Evolutionary conservation across 2,797 vertebrate species (phyloP).

Genomic region (Psittacula derbiana): DNA sequence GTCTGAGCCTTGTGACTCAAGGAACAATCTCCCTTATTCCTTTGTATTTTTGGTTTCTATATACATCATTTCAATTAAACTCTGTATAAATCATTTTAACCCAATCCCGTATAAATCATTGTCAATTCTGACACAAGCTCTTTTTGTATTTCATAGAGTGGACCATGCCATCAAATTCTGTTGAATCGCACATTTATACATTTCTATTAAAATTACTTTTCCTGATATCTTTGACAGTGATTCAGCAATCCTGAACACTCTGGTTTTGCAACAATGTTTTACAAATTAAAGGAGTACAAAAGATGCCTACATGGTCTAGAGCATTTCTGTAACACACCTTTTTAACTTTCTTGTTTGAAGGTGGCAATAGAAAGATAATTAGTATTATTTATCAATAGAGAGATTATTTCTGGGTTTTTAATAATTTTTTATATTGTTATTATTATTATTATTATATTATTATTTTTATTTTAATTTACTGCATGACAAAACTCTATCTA

Average conservation of each 20-base stretch:
- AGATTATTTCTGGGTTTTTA: not conserved
- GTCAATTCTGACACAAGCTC: not conserved
- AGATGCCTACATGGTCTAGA: not conserved
- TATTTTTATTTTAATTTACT: not conserved
- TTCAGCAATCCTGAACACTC: not conserved
- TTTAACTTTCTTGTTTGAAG: not conserved
- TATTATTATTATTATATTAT: no score
- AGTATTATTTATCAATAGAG: not conserved
- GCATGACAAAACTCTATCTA: not conserved
- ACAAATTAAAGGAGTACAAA: not conserved
- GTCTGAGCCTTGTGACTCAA: not conserved
- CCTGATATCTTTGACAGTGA: not conserved
- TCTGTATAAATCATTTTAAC: not conserved
- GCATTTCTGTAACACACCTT: not conserved
- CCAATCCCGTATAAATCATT: not conserved
- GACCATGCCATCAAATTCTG: not conserved
- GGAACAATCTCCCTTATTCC: not conserved
- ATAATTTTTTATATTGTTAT: no score
- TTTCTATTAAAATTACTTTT: not conserved
- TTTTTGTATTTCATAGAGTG: not conserved
- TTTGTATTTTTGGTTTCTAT: not conserved
- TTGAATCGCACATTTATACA: not conserved
- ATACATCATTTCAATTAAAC: not conserved
- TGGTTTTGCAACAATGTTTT: not conserved
- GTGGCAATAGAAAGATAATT: not conserved